These are phyloP conservation scores for Climacteris rufus DNA, from an alignment of 2,113 vertebrate species.

Conservation along the genomic window DNA sequence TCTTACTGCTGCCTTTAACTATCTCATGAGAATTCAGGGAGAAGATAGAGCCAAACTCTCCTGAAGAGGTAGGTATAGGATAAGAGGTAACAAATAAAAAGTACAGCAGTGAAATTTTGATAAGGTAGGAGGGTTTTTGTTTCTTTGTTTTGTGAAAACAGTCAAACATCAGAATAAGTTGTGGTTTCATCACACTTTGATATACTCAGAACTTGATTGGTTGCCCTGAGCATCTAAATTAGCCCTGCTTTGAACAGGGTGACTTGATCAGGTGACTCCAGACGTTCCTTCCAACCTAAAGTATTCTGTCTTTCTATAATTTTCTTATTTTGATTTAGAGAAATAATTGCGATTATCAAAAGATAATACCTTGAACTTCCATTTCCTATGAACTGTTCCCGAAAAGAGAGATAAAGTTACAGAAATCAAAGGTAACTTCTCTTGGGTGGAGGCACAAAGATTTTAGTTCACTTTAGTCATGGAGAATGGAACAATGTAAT, in stretches of 20 bases:
- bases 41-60: neutral
- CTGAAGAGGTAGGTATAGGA: neutral
- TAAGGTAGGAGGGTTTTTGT: neutral
- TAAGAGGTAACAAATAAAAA: neutral
- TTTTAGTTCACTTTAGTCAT: neutral
- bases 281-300: neutral
- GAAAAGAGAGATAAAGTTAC: neutral
- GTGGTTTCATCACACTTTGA: neutral
- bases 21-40: neutral
- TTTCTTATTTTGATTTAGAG: neutral
- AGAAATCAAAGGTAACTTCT: neutral
- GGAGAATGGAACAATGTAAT: neutral
- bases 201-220: neutral
- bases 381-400: neutral
- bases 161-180: neutral
- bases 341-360: neutral
- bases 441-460: neutral
- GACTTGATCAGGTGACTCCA: neutral
- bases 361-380: neutral
- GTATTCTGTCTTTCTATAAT: neutral
- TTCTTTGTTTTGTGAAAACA: neutral
- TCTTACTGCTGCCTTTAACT: neutral
- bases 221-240: neutral
- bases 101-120: neutral
- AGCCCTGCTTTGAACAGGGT: neutral